A percentile compares a stretch with the other conserved stretches of the same genome.
Conservation (phyloP, 2,797 vertebrate species). For the Pangasius macronema region DNA sequence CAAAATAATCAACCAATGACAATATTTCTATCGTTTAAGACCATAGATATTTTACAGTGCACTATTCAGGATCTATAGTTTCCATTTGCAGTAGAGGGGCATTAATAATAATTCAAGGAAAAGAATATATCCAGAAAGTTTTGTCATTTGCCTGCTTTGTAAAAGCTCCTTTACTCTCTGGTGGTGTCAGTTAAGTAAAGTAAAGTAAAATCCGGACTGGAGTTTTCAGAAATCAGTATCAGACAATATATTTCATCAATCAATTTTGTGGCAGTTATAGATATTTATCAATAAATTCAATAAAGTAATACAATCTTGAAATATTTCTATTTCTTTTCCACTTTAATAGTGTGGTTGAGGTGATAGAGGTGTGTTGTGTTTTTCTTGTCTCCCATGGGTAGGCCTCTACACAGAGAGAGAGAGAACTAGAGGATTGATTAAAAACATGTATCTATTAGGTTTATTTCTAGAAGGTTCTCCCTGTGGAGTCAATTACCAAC, state of each 20-base stretch:
- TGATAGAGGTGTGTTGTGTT: background rate
- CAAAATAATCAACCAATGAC: background rate
- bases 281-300: background rate
- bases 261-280: background rate
- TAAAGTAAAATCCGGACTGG: background rate
- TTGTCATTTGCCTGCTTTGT: background rate
- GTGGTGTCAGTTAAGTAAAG: background rate
- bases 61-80: background rate
- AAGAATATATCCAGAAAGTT: background rate
- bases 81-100: background rate
- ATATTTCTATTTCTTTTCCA: background rate
- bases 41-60: background rate
- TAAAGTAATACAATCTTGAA: background rate
- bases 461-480: conserved; percentile 59
- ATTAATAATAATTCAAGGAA: background rate
- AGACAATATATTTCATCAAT: background rate
- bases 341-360: background rate
- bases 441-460: conserved; percentile 40
- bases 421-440: background rate
- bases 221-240: background rate
- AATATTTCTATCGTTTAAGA: background rate
- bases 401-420: background rate
- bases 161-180: background rate
- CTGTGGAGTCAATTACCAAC: conserved; percentile 68
- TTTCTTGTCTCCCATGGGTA: background rate